Conservation (phyloP, 2,888 invertebrate genomes). For the Dilophus febrilis region DNA sequence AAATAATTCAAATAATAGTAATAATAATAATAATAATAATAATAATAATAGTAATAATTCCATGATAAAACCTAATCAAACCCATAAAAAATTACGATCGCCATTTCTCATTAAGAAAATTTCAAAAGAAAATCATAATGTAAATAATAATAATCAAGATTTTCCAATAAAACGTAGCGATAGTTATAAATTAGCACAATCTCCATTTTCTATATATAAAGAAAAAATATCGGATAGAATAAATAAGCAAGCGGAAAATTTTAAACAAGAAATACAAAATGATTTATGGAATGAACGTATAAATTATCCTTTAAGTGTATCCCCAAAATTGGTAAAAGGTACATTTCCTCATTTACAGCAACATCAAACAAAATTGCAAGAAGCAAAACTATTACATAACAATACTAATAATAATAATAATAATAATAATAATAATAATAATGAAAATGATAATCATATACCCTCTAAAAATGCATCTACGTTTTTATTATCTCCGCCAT, state of each 20-base stretch:
- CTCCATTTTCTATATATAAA: conserved; percentile 47
- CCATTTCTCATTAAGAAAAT: conserved; percentile 5
- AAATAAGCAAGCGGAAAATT: conserved; percentile 36
- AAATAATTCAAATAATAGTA: too few relatives aligned
- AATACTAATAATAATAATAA: too few relatives aligned
- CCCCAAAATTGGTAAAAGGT: conserved; percentile 35
- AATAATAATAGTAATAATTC: conserved; percentile 23
- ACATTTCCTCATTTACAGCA: conserved; percentile 22
- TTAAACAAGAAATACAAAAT: conserved; percentile 42
- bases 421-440: too few relatives aligned
- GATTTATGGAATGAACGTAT: conserved; percentile 49
- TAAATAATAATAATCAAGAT: conserved; percentile 14
- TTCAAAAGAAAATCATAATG: conserved; percentile 20
- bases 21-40: conserved; percentile 13
- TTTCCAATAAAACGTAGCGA: conserved; percentile 57
- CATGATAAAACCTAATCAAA: conserved; percentile 4
- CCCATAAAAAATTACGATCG: conserved; percentile 3
- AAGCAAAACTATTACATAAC: not conserved
- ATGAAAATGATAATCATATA: not conserved
- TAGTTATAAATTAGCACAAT: conserved; percentile 70
- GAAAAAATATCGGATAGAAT: conserved; percentile 30
- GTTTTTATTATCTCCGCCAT: not conserved
- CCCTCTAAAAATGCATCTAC: not conserved
- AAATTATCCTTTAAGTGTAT: conserved; percentile 50
- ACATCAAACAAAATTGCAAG: not conserved